Percentiles rank a stretch among this genome's conserved stretches.
These are phyloP conservation scores for Orthosia gracilis DNA, from an alignment of 2,888 invertebrate genomes.

Conservation along the genomic window DNA sequence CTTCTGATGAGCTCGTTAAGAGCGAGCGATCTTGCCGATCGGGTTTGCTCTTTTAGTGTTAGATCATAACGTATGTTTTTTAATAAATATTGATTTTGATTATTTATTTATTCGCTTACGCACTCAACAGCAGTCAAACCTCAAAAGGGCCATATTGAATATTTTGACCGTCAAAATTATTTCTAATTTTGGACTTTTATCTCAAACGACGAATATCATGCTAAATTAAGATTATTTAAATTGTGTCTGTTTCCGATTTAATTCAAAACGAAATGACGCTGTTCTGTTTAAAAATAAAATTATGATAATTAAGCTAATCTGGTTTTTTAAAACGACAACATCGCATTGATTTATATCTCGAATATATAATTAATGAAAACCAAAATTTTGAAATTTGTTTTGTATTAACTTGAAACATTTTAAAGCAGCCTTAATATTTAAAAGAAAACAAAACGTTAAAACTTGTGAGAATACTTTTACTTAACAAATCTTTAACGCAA, in stretches of 20 bases:
- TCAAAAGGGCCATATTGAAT: too few relatives aligned
- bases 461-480: background rate
- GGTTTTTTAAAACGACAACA: constrained; percentile 29
- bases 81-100: too few relatives aligned
- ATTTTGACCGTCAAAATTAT: constrained; percentile 1
- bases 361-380: constrained; percentile 19
- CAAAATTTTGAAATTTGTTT: constrained; percentile 24
- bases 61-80: too few relatives aligned
- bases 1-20: too few relatives aligned
- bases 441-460: constrained; percentile 12
- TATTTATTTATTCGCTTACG: too few relatives aligned
- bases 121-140: too few relatives aligned
- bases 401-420: background rate
- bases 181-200: background rate
- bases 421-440: background rate
- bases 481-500: constrained; percentile 3
- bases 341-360: constrained; percentile 20
- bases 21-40: too few relatives aligned
- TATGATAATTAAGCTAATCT: constrained; percentile 29
- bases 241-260: constrained; percentile 18
- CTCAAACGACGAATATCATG: constrained; percentile 13
- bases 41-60: too few relatives aligned
- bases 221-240: constrained; percentile 37
- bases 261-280: constrained; percentile 1
- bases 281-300: constrained; percentile 34